A percentile compares a stretch with the other conserved stretches of the same genome.
phyloP scores from a whole-genome alignment of 2,797 vertebrate genomes.

The Danio albolineatus region DNA sequence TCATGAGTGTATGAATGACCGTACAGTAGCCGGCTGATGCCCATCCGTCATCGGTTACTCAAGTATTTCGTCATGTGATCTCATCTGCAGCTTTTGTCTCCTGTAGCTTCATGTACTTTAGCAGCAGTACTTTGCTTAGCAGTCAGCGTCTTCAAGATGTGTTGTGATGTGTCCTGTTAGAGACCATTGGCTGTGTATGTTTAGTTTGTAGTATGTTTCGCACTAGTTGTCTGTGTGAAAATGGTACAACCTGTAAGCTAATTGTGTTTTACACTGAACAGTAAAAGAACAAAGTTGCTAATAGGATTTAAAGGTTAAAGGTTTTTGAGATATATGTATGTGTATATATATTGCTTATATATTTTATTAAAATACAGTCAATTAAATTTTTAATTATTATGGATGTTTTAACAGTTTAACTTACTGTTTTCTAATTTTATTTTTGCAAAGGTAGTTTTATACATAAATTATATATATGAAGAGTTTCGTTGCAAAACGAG shows the following conservation, averaged over 20 bases:
- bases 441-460: no score
- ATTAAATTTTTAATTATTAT: no score
- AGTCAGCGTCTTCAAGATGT: neutral
- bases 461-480: no score
- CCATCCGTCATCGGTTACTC: neutral
- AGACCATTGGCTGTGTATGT: neutral
- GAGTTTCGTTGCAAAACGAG: no score
- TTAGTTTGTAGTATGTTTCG: no score
- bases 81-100: neutral
- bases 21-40: neutral
- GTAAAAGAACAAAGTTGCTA: neutral
- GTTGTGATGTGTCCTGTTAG: neutral
- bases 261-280: neutral
- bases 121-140: neutral
- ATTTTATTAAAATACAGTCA: no score
- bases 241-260: neutral
- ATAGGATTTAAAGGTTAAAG: no score
- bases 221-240: neutral
- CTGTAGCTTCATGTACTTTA: neutral
- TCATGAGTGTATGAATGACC: slow-evolving; percentile 9
- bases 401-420: no score
- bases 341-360: no score
- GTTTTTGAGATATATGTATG: no score
- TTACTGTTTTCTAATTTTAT: no score
- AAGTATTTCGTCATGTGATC: neutral